Conservation (phyloP, 2,113 vertebrate species). For the Pipra filicauda region DNA sequence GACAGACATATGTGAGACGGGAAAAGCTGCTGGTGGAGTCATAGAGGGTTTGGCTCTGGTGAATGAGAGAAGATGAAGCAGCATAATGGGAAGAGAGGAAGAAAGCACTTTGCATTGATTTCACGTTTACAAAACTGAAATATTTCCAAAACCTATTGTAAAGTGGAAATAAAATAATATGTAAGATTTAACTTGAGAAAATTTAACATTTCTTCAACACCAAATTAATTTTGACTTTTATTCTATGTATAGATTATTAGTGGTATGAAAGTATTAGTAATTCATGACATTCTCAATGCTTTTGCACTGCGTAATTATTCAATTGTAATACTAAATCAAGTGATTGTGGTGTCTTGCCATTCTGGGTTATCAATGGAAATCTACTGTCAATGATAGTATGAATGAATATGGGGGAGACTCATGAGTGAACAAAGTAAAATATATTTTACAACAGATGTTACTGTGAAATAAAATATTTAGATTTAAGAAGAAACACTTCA, state of each 20-base stretch:
- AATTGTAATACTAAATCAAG: background rate
- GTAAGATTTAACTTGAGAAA: background rate
- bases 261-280: background rate
- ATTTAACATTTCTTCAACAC: background rate
- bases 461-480: background rate
- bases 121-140: background rate
- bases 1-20: rapidly evolving
- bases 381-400: background rate
- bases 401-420: background rate
- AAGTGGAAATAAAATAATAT: background rate
- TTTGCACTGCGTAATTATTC: background rate
- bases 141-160: background rate
- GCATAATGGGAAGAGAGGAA: background rate
- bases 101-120: background rate
- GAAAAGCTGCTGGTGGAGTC: background rate
- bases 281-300: background rate
- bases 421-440: background rate
- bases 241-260: background rate
- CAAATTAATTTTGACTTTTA: background rate
- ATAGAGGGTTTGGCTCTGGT: background rate
- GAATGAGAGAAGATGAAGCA: background rate
- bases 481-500: background rate
- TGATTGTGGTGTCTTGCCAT: background rate
- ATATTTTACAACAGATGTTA: background rate
- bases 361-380: background rate